Conservation (phyloP, 2,888 invertebrate genomes). For the Aplocera efformata region DNA sequence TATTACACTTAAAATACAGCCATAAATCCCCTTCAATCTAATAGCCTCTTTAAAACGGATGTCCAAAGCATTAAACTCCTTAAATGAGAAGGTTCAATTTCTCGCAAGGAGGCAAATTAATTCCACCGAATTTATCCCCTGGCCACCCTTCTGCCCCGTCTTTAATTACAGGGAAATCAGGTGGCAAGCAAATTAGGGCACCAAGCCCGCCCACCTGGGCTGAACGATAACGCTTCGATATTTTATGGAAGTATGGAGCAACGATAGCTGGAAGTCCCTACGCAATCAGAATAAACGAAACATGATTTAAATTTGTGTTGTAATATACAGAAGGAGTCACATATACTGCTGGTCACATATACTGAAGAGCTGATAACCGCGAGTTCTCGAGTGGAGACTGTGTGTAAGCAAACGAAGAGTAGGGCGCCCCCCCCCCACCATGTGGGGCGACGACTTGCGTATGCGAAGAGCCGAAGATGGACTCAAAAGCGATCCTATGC, state of each 20-base stretch:
- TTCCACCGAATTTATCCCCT: constrained; percentile 30
- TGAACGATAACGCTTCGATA: constrained; percentile 36
- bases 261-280: constrained; percentile 36
- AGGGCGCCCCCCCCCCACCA: too few relatives aligned
- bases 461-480: too few relatives aligned
- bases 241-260: constrained; percentile 8
- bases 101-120: constrained; percentile 30
- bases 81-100: constrained; percentile 14
- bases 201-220: constrained; percentile 32
- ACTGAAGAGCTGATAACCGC: too few relatives aligned
- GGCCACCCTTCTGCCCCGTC: constrained; percentile 33
- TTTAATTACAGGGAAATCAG: constrained; percentile 56
- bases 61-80: constrained; percentile 19
- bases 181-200: constrained; percentile 39
- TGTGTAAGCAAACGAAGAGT: too few relatives aligned
- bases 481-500: too few relatives aligned
- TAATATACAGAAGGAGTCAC: too few relatives aligned
- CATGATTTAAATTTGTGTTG: background rate
- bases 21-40: constrained; percentile 11
- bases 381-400: too few relatives aligned
- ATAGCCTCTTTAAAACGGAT: constrained; percentile 14
- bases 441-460: too few relatives aligned
- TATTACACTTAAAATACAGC: too few relatives aligned
- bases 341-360: too few relatives aligned
- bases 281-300: constrained; percentile 1